Conservation (phyloP, 2,113 vertebrate genomes). For the Willisornis vidua region DNA sequence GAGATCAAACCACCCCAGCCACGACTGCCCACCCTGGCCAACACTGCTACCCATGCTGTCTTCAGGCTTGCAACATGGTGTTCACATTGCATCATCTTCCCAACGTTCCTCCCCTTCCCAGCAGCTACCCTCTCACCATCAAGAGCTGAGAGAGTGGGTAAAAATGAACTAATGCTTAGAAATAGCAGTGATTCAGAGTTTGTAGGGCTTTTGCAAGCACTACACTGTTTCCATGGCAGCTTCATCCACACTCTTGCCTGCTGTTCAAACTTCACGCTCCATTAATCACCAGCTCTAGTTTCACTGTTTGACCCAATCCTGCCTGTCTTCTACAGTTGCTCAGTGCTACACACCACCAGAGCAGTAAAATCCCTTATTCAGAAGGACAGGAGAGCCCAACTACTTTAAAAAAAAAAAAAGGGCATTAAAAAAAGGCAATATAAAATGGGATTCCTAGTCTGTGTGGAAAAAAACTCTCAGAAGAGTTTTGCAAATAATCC, state of each 20-base stretch:
- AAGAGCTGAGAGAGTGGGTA: fast-evolving
- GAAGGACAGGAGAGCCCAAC: not conserved
- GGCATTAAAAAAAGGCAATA: too few relatives aligned
- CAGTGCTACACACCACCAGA: not conserved
- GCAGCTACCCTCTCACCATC: not conserved
- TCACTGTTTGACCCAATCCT: not conserved
- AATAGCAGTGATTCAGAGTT: not conserved
- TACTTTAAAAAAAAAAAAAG: not conserved
- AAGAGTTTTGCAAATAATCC: not conserved
- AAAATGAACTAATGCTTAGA: not conserved
- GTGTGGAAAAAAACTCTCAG: not conserved
- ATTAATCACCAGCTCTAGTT: fast-evolving
- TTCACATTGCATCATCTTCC: not conserved
- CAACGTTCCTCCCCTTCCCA: not conserved
- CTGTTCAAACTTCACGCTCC: not conserved
- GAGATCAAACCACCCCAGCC: not conserved
- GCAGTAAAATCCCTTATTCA: not conserved
- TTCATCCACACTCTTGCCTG: not conserved
- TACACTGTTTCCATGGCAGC: conserved; percentile 33
- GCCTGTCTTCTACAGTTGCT: not conserved
- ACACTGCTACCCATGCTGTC: not conserved
- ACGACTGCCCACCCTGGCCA: fast-evolving
- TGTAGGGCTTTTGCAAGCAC: not conserved
- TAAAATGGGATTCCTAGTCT: not conserved
- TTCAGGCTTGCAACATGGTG: not conserved